Conservation (phyloP, 1,140 invertebrate genomes). For the Paralvinella palmiformis region DNA sequence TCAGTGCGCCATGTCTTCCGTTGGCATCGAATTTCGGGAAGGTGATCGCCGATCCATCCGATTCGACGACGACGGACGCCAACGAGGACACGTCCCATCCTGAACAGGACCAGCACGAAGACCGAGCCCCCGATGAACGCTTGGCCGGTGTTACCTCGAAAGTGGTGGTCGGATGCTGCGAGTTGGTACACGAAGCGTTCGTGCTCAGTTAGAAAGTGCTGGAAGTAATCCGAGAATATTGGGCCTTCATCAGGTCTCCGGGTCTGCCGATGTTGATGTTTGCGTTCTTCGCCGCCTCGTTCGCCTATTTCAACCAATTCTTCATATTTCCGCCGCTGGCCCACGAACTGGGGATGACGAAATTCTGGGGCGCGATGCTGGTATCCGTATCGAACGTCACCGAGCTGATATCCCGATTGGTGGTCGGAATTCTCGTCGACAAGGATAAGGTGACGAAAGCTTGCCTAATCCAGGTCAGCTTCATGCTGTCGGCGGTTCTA, state of each 20-base stretch:
- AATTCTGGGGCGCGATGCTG: background rate
- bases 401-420: background rate
- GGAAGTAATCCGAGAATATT: background rate
- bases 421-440: background rate
- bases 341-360: background rate
- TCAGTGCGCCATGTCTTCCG: no score
- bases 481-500: background rate
- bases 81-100: no score
- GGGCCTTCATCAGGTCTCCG: background rate
- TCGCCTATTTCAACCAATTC: background rate
- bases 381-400: background rate
- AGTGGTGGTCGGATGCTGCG: no score
- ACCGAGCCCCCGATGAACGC: no score
- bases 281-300: background rate
- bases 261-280: background rate
- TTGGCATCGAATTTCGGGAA: no score
- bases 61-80: no score
- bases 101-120: no score
- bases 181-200: no score
- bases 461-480: background rate
- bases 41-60: no score
- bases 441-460: background rate
- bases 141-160: no score
- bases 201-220: no score
- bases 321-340: background rate